Evolutionary conservation across 2,888 invertebrate species (phyloP), one percentile per base, ranked within the genome.

Genomic region (Punctoribates punctum): DNA sequence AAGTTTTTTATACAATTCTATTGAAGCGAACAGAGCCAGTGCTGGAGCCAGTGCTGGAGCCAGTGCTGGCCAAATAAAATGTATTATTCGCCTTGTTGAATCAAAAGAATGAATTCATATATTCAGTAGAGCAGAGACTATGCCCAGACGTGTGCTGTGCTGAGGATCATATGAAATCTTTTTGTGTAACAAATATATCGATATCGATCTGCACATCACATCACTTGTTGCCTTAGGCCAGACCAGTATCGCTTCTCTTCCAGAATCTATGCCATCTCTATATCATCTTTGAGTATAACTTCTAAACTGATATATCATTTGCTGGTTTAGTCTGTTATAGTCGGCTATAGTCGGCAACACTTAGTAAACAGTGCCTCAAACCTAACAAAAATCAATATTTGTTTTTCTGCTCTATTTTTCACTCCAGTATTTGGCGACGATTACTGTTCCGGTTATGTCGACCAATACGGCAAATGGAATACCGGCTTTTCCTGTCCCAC

Each of bases 401-500:
- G 17, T 42, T 70, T 70, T 42, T 20, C 42, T 11, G 9, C 15
- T 70, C 34, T n/a, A n/a, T 38, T 76, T 78, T 74, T 20, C 79
- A 83, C 84, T 83, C 51, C 78, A 72, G 72, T 72, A 42, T 72
- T 84, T 74, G 83, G 83, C n/a, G 81, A 81, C 38, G 84, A 84
- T 60, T 84, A 82, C 79, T 84, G 84, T 78, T 82, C 83, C 5
- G 84, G 84, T 0, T 84, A 83, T 80, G 81, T 81, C 13, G 84
- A 84, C 79, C 81, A 81, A 42, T 82, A 82, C 73, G 83, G 84
- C 57, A 83, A 83, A 78, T 84, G 84, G 84, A 84, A 83, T 78
- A 83, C 81, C 9, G 84, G 84, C 0, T 84, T 84, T 79, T 82
- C 83, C 77, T 84, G 84, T 77, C 84, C 84, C 0, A 81, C 81